Conservation (phyloP, 2,797 vertebrate genomes). For the Knipowitschia caucasica region DNA sequence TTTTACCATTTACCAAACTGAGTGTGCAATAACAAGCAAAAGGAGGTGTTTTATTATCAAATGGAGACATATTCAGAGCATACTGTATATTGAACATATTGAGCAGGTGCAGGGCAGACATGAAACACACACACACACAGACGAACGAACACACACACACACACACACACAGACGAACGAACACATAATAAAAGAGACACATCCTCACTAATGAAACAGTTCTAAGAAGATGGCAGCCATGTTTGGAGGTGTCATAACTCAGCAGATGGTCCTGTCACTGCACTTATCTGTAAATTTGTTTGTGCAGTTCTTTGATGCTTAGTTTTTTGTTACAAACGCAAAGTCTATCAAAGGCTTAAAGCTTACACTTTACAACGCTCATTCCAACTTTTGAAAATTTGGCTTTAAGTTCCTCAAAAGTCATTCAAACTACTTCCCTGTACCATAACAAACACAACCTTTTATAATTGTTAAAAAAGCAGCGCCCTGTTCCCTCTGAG, state of each 20-base stretch:
- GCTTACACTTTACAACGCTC: no score
- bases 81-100: slow-evolving; percentile 45
- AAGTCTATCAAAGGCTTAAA: no score
- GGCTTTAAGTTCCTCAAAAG: no score
- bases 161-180: no score
- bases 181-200: slow-evolving; percentile 2
- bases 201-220: slow-evolving; percentile 8
- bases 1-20: no score
- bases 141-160: no score
- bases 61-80: slow-evolving; percentile 40
- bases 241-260: slow-evolving; percentile 1
- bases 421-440: no score
- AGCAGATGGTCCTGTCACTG: slow-evolving; percentile 9
- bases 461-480: not conserved
- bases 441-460: not conserved
- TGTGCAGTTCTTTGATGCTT: not conserved
- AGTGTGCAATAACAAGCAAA: not conserved
- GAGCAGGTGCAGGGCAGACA: slow-evolving; percentile 20
- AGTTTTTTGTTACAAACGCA: not conserved
- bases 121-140: slow-evolving; percentile 4
- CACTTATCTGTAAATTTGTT: not conserved
- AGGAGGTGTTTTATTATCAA: slow-evolving; percentile 1
- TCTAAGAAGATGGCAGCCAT: not conserved
- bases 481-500: not conserved
- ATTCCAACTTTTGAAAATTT: no score